Base-by-base conservation (phyloP, 2,113 vertebrate genomes). In the Nycticebus coucang region DNA sequence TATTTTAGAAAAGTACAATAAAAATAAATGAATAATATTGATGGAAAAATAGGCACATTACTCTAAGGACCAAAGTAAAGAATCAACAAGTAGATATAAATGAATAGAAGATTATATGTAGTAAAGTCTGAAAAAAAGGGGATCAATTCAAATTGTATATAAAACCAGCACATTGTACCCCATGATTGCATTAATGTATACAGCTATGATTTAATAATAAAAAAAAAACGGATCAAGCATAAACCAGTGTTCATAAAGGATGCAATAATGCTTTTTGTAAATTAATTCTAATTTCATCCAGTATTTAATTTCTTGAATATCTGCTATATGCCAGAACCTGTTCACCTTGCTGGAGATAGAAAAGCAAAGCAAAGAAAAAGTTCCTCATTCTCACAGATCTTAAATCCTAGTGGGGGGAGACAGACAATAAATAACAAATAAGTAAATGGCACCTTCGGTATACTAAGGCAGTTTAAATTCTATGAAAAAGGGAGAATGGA, bases 291-390 rank as follows among this genome's bases (percentile, higher is more conserved):
- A 28, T 35, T 91, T 33, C 28, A 41, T 50, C 77, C 35, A 82
- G 83, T 11, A 68, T 97, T 84, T 96, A 83, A 89, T 64, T 72
- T 88, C 9, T 19, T 78, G 8, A 72, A 26, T 91, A 64, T 78
- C 55, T 87, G 57, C 8, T 50, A 17, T 1, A 66, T 89, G 18
- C 19, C 57, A 87, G 11, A 35, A 87, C 1, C 5, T 84, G 14
- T 7, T 87, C 11, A 33, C 22, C 11, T 94, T 87, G 24, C 41
- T 41, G 75, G 64, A 64, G 59, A 33, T 28, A 57, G 19, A 80
- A 87, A 85, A 75, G 12, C 19, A 91, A 80, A 66, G 28, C 55
- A 78, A 83, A 82, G 19, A 91, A 24, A 81, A 69, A 87, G 12
- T 1, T n/a, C 2, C 1, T 62, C 15, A 85, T 1, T 8, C 10